phyloP scores from a whole-genome alignment of 2,797 vertebrate genomes.

The Poeciliopsis gracilis region DNA sequence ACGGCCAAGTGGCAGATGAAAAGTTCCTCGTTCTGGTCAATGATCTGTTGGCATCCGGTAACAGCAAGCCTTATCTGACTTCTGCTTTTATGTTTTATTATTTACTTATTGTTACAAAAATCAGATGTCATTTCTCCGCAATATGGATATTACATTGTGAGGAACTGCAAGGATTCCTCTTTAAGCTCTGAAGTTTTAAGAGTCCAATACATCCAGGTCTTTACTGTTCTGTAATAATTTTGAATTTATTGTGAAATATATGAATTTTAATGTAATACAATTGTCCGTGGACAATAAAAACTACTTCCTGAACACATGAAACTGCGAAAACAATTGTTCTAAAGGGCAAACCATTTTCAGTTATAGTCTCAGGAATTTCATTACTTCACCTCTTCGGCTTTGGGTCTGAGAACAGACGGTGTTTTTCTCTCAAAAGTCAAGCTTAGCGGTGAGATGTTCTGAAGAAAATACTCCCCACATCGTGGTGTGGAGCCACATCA shows the following conservation, averaged over 20 bases:
- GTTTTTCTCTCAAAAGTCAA: too few species aligned
- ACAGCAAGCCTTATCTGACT: conserved; percentile 45
- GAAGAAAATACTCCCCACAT: neutral
- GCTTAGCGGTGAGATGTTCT: neutral
- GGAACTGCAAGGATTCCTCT: neutral
- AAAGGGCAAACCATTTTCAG: neutral
- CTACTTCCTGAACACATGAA: neutral
- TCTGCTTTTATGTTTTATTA: neutral
- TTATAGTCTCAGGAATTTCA: neutral
- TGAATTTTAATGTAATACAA: neutral
- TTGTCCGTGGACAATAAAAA: neutral
- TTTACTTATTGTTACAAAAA: neutral
- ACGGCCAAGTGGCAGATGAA: conserved; percentile 91
- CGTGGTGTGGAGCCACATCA: neutral
- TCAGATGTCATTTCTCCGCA: neutral
- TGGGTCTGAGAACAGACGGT: too few species aligned
- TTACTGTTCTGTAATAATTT: neutral
- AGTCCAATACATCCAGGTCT: neutral
- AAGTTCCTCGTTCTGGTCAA: conserved; percentile 95
- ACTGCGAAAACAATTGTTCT: neutral
- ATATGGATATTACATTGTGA: neutral
- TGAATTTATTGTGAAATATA: neutral
- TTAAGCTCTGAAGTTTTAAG: neutral
- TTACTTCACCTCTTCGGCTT: neutral
- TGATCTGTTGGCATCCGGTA: conserved; percentile 94